Evolutionary conservation across 1,140 invertebrate species (phyloP).

Genomic region (Drosophila kanapiae): DNA sequence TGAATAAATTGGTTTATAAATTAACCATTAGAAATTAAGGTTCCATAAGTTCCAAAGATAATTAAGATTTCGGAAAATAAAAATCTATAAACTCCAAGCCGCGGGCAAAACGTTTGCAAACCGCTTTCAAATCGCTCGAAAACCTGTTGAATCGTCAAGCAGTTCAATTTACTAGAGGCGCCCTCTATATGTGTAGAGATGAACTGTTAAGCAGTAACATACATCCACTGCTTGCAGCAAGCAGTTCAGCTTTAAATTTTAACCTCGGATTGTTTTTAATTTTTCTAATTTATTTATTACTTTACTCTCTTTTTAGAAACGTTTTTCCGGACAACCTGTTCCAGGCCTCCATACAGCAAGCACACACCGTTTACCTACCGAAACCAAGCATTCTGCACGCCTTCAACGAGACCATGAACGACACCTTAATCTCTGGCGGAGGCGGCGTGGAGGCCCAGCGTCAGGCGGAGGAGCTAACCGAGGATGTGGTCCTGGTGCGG

Average conservation of each 20-base stretch:
- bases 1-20: no score
- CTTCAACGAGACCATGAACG: constrained; percentile 83
- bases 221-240: neutral
- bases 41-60: neutral
- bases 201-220: neutral
- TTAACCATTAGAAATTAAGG: no score
- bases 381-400: constrained; percentile 64
- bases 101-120: neutral
- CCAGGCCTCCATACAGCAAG: constrained; percentile 94
- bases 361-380: constrained; percentile 90
- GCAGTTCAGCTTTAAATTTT: neutral
- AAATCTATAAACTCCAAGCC: neutral
- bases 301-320: constrained; percentile 88
- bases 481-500: constrained; percentile 85
- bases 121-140: neutral
- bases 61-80: no score
- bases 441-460: constrained; percentile 68
- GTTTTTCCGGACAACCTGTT: constrained; percentile 95
- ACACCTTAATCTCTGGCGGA: constrained; percentile 70
- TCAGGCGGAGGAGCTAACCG: constrained; percentile 52
- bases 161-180: neutral
- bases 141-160: constrained; percentile 14
- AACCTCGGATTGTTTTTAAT: neutral
- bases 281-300: neutral
- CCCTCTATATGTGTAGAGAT: neutral